Base-by-base conservation (phyloP, 2,113 vertebrate genomes). In the Syrmaticus mikado region DNA sequence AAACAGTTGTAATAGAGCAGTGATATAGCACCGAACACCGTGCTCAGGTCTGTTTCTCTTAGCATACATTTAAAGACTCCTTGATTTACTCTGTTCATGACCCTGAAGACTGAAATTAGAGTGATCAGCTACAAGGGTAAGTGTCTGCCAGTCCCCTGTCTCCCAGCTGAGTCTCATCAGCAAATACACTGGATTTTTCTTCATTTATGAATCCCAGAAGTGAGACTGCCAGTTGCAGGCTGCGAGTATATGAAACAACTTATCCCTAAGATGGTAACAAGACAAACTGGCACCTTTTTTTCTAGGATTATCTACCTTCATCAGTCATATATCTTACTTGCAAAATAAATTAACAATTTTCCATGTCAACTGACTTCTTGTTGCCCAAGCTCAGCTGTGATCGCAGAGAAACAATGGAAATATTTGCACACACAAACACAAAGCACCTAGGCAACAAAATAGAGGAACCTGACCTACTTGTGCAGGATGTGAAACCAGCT, bases 91-190 rank as follows among this genome's bases (percentile, higher is more conserved):
- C 82, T 10, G 1, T 89, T 75, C 82, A 36, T 57, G 84, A 73
- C 90, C 84, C 92, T 93, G 92, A 90, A 93, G 89, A 80, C 84
- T 96, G 92, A 97, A 97, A 96, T 92, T 71, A 91, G 83, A 96
- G 73, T 10, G 74, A 61, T 53, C 1, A 4, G 76, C 82, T 92
- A 72, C 25, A 78, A 96, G 93, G 88, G 95, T 92, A 73, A 91
- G 77, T 80, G 67, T 75, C 82, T 94, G 88, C 87, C 96, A 90
- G 80, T n/a, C 50, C 0, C 0, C 70, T 11, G 46, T 90, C 60
- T 46, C 22, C 27, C 16, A 80, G 66, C 72, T 86, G 67, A 74
- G 81, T 60, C 50, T 85, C 91, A 41, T 72, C 89, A 85, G 81
- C 93, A 92, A 91, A 77, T 70, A 77, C 87, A 66, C 43, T 80